phyloP scores from a whole-genome alignment of 2,888 invertebrate species.

The Nephrotoma guestfalica region DNA sequence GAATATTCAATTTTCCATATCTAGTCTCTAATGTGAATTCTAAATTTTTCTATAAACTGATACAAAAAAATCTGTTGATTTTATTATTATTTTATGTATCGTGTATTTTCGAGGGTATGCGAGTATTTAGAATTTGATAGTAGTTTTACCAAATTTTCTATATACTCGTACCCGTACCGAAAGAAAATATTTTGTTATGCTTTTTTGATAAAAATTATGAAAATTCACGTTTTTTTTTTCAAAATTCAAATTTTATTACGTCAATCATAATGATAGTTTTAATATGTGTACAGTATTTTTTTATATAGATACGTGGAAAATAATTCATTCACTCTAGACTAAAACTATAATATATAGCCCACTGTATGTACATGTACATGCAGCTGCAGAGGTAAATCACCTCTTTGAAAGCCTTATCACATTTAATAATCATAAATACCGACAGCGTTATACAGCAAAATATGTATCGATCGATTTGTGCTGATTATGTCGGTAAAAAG shows the following conservation, averaged over 20 bases:
- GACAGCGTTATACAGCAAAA: not conserved
- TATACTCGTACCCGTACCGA: not conserved
- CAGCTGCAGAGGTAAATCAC: not conserved
- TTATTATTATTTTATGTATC: not conserved
- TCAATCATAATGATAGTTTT: not conserved
- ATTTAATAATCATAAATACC: not conserved
- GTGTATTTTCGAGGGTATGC: not conserved
- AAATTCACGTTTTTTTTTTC: not conserved
- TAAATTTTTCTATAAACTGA: not conserved
- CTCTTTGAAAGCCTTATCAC: not conserved
- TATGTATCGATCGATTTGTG: not conserved
- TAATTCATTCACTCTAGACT: not conserved
- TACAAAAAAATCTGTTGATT: not conserved
- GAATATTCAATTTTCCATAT: not conserved
- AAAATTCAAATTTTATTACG: not conserved
- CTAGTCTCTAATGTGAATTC: not conserved
- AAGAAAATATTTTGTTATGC: not conserved
- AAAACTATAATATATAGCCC: not conserved
- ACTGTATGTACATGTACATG: not conserved
- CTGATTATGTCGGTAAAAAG: not conserved
- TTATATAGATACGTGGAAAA: not conserved
- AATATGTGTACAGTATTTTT: not conserved
- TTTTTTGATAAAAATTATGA: not conserved
- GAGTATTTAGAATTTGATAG: not conserved
- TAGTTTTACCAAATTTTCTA: not conserved